Percentiles rank a stretch among this genome's conserved stretches.
Evolutionary conservation across 2,888 invertebrate species (phyloP).

Genomic region (Yponomeuta malinellus): DNA sequence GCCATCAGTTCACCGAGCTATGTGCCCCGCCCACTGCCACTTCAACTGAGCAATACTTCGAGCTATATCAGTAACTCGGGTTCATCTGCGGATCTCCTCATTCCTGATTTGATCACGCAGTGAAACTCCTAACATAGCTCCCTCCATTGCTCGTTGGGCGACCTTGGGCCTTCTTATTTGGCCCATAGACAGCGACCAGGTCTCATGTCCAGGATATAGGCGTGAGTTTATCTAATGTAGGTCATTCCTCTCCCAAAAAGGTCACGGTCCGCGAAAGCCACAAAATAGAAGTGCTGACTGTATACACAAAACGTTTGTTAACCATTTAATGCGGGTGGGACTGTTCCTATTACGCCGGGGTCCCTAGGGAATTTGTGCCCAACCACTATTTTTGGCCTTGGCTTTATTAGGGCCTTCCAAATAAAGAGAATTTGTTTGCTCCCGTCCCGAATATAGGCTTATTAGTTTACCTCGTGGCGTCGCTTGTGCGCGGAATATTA

Average conservation of each 20-base stretch:
- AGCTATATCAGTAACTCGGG: too few species aligned
- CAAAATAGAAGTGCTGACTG: background rate
- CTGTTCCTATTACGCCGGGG: conserved; percentile 39
- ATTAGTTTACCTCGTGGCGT: conserved; percentile 16
- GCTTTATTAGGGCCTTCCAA: conserved; percentile 50
- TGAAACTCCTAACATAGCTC: too few species aligned
- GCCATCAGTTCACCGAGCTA: too few species aligned
- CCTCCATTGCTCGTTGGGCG: too few species aligned
- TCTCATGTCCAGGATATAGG: too few species aligned
- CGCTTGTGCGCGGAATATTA: background rate
- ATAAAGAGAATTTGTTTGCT: conserved; percentile 53
- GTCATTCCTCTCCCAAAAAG: background rate
- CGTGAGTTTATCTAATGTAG: too few species aligned
- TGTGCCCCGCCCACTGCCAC: too few species aligned
- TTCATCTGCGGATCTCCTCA: too few species aligned
- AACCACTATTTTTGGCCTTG: conserved; percentile 54
- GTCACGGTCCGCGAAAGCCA: background rate
- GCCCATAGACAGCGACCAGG: too few species aligned
- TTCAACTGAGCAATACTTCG: too few species aligned
- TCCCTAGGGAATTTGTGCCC: conserved; percentile 35
- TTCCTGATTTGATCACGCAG: too few species aligned
- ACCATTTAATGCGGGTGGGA: conserved; percentile 36
- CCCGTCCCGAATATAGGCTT: conserved; percentile 25
- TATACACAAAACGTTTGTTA: conserved; percentile 25
- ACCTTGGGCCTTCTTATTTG: too few species aligned